Percentiles rank a stretch among this genome's conserved stretches.
Conservation (phyloP, 2,888 invertebrate species). For the Choreutis nemorana region DNA sequence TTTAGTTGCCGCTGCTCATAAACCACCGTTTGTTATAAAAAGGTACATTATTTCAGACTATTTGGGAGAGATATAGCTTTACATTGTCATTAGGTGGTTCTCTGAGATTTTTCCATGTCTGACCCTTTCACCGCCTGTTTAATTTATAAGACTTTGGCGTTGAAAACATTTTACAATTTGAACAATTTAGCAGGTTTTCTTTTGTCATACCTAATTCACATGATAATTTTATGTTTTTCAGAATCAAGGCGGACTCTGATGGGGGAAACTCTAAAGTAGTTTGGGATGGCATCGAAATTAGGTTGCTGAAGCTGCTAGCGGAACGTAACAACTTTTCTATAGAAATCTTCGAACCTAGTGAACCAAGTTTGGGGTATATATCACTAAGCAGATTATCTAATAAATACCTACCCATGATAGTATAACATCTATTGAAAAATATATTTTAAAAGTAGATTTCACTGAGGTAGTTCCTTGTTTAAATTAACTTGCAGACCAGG, state of each 20-base stretch:
- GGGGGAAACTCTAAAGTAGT: slow-evolving; percentile 46
- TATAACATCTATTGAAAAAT: too few species aligned
- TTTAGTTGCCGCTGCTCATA: slow-evolving; percentile 72
- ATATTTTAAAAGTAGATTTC: background rate
- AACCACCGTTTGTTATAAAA: slow-evolving; percentile 77
- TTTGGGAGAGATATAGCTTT: too few species aligned
- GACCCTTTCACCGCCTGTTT: too few species aligned
- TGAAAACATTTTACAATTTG: background rate
- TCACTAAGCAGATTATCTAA: too few species aligned
- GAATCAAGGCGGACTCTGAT: slow-evolving; percentile 44
- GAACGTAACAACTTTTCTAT: slow-evolving; percentile 75
- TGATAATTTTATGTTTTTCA: slow-evolving; percentile 19
- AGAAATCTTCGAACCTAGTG: slow-evolving; percentile 70
- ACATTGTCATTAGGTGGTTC: too few species aligned
- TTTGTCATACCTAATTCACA: background rate
- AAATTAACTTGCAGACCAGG: slow-evolving; percentile 52
- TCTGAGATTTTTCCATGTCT: too few species aligned
- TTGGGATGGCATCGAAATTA: slow-evolving; percentile 81
- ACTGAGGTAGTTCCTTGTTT: too few species aligned
- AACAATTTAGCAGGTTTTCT: background rate
- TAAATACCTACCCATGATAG: too few species aligned
- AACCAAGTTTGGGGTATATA: slow-evolving; percentile 51
- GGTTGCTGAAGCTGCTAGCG: slow-evolving; percentile 69
- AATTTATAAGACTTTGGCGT: background rate
- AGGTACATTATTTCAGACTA: too few species aligned